Base-by-base conservation (phyloP, 1,140 invertebrate genomes). In the Idris sp. region DNA sequence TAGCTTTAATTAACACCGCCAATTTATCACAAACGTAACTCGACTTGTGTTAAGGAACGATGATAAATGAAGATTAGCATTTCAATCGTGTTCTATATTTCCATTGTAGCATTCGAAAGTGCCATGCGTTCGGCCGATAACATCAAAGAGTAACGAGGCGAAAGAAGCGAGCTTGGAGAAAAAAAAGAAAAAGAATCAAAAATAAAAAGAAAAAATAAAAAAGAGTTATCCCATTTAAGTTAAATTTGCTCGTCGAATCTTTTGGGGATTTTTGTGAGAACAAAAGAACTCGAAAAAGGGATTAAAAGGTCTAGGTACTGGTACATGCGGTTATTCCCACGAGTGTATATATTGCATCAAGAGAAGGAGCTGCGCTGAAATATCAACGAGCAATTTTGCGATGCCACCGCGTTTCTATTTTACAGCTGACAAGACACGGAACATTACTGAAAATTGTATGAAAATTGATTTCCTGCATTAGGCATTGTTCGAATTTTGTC, bases 311-410 rank as follows among this genome's bases (percentile, higher is more conserved):
- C 44, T 41, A 13, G 19, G 31, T 48, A 9, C 25, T n/a, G 14
- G 33, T 53, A 46, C 38, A 41, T 48, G 30, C 38, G 10, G 14
- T 43, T 59, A 31, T 69, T 71, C 65, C 56, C 65, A 71, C 41
- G 36, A 6, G 56, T 10, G n/a, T 40, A 36, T 43, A 59, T 53
- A 43, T 28, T 19, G 18, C 46, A 41, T n/a, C n/a, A n/a, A n/a
- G n/a, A 13, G 44, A 25, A 46, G 49, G 11, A 43, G 28, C 8
- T 10, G 18, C 15, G 53, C 18, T 43, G 43, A 68, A 68, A 59
- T 59, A 59, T 69, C 65, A 31, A 53, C 65, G 46, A 59, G 54
- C 65, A 59, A 69, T 59, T 68, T 68, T 28, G 14, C 19, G 9
- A 14, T 13, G 13, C 11, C 18, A 15, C 16, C 25, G 26, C 49